These are phyloP conservation scores for Ormyrus pomaceus DNA, from an alignment of 2,888 invertebrate genomes.

Conservation along the genomic window DNA sequence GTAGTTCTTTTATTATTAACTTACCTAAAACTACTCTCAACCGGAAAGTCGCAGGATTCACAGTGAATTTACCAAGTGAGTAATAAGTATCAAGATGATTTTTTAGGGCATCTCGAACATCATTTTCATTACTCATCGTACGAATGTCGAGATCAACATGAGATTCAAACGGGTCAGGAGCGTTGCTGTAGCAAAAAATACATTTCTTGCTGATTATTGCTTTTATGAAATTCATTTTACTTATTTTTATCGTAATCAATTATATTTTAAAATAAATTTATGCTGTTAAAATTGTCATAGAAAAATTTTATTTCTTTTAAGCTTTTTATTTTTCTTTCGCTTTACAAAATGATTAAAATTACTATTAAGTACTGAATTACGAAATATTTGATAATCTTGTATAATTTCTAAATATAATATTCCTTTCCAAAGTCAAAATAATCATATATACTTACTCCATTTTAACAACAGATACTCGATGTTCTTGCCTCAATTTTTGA, in stretches of 20 bases:
- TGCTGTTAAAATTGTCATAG: too few species aligned
- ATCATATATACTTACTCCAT: constrained; percentile 80
- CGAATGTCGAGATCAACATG: constrained; percentile 84
- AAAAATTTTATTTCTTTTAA: neutral
- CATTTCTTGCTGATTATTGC: too few species aligned
- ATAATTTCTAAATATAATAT: too few species aligned
- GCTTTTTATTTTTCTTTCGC: too few species aligned
- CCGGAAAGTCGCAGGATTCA: constrained; percentile 74
- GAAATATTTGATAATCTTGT: too few species aligned
- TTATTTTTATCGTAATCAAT: too few species aligned
- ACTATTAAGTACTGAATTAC: too few species aligned
- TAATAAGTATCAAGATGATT: constrained; percentile 79
- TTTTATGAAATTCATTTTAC: too few species aligned
- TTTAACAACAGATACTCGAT: constrained; percentile 80
- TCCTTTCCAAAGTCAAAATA: neutral
- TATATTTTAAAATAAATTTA: too few species aligned
- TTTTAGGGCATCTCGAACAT: constrained; percentile 77
- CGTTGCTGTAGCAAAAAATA: constrained; percentile 75
- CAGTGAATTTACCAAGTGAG: constrained; percentile 77
- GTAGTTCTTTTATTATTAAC: neutral
- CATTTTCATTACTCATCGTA: constrained; percentile 78
- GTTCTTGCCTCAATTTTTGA: constrained; percentile 67
- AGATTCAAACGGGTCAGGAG: constrained; percentile 80
- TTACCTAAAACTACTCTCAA: constrained; percentile 39
- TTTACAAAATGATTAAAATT: too few species aligned